These are phyloP conservation scores for Acyrthosiphon pisum DNA, from an alignment of 1,140 invertebrate genomes.

Conservation along the genomic window DNA sequence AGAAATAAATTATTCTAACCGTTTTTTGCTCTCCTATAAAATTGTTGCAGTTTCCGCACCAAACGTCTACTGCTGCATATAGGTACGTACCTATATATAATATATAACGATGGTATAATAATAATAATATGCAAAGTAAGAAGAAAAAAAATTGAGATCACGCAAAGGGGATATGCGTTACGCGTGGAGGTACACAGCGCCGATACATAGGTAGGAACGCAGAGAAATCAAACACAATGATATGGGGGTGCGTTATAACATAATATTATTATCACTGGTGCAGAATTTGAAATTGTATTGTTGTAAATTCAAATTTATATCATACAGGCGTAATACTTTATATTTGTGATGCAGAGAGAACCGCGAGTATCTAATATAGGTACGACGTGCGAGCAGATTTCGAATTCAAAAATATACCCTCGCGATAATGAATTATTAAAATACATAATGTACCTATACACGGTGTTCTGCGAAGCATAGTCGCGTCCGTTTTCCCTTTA, in stretches of 20 bases:
- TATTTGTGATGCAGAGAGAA: not conserved
- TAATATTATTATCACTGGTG: not conserved
- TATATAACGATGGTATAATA: no score
- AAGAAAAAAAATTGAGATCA: not conserved
- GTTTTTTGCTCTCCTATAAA: not conserved
- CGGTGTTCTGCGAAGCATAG: not conserved
- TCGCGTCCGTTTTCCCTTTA: not conserved
- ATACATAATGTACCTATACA: not conserved
- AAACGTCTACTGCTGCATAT: not conserved
- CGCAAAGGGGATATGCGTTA: not conserved
- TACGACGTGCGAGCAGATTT: not conserved
- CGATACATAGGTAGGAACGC: no score
- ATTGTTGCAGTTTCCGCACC: not conserved
- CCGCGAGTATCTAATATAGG: not conserved
- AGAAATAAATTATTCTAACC: slow-evolving; percentile 1
- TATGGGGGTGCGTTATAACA: not conserved
- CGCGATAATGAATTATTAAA: not conserved
- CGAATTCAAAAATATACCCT: not conserved
- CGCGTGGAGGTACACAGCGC: no score
- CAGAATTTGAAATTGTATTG: not conserved
- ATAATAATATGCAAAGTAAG: not conserved
- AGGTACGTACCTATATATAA: not conserved
- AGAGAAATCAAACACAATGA: not conserved
- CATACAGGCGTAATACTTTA: not conserved
- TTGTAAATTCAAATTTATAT: not conserved